phyloP scores from a whole-genome alignment of 2,888 invertebrate genomes.

The Sminthurides aquaticus region DNA sequence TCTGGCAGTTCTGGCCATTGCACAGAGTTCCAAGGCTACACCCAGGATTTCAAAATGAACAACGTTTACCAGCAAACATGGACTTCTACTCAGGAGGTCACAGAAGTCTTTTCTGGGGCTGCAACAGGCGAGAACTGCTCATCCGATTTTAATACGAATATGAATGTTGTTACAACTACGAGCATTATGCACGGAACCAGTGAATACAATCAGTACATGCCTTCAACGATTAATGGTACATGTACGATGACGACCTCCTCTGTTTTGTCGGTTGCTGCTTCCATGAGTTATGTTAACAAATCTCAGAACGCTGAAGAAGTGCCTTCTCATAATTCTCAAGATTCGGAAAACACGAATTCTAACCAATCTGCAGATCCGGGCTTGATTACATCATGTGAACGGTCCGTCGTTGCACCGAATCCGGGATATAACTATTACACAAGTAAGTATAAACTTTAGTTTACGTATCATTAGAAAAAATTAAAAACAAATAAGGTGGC shows the following conservation, averaged over 20 bases:
- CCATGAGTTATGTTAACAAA: constrained; percentile 1
- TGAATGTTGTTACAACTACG: background rate
- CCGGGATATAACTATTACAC: constrained; percentile 32
- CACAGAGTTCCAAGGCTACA: background rate
- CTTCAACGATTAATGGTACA: constrained; percentile 20
- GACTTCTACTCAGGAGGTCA: background rate
- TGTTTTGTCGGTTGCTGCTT: constrained; percentile 12
- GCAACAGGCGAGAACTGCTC: background rate
- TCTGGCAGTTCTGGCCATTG: background rate
- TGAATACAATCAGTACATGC: constrained; percentile 33
- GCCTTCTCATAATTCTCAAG: constrained; percentile 21
- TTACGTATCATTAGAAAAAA: constrained; percentile 7
- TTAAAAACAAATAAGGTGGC: background rate
- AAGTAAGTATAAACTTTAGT: constrained; percentile 25
- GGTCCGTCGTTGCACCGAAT: constrained; percentile 20
- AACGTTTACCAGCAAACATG: background rate
- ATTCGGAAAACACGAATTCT: background rate
- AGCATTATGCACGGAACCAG: constrained; percentile 11
- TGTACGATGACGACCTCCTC: constrained; percentile 7
- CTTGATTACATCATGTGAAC: constrained; percentile 32
- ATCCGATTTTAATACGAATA: background rate
- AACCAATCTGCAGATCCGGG: background rate
- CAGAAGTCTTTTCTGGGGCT: background rate
- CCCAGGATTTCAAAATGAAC: background rate
- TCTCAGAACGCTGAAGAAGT: constrained; percentile 17